Evolutionary conservation across 2,113 vertebrate species (phyloP).

Genomic region (Plecotus auritus): DNA sequence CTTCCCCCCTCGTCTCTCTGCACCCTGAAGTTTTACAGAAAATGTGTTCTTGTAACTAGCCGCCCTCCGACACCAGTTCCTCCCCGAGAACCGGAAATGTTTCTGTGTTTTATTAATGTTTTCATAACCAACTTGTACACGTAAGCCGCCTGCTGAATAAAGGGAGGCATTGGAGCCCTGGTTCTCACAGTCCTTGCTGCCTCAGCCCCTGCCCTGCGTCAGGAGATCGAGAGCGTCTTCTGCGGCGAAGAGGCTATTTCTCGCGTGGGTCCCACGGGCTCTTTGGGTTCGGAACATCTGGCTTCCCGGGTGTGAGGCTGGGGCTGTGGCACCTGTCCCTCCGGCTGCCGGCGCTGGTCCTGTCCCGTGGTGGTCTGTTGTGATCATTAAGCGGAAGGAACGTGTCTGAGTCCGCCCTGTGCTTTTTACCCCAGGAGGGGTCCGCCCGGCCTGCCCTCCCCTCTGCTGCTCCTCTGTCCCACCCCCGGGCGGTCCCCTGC

Average conservation of each 20-base stretch:
- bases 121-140: slow-evolving; percentile 57
- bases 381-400: neutral
- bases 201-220: neutral
- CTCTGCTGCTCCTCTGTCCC: neutral
- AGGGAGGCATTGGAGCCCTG: slow-evolving; percentile 57
- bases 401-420: neutral
- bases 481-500: accelerated
- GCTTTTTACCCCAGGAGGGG: neutral
- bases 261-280: slow-evolving; percentile 33
- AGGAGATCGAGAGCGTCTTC: neutral
- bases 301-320: neutral
- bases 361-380: slow-evolving; percentile 17
- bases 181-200: slow-evolving; percentile 36
- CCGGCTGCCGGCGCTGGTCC: neutral
- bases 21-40: slow-evolving; percentile 52
- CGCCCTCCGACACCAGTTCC: slow-evolving; percentile 9
- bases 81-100: neutral
- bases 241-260: slow-evolving; percentile 63
- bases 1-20: slow-evolving; percentile 51
- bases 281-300: slow-evolving; percentile 69
- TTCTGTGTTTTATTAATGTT: slow-evolving; percentile 19
- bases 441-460: accelerated
- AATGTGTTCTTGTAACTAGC: slow-evolving; percentile 57
- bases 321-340: neutral
- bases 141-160: slow-evolving; percentile 31